Conservation (phyloP, 64 coral and sea anemone genomes). For the Montipora foliosa region DNA sequence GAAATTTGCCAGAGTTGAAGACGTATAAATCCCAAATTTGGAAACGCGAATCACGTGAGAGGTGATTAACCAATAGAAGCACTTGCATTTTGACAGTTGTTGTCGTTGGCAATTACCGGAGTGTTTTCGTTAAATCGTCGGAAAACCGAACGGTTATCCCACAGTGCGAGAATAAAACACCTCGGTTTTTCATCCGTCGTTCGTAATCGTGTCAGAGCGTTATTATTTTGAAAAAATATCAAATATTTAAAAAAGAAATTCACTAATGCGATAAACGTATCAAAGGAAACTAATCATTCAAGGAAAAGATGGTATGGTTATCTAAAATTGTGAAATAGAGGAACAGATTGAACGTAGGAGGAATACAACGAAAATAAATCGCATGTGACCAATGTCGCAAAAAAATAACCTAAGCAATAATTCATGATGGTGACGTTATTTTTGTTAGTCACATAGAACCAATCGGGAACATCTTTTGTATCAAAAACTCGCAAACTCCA, state of each 20-base stretch:
- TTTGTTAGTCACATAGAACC: not conserved
- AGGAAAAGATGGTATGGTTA: no score
- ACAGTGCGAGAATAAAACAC: no score
- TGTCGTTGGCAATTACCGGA: slow-evolving; percentile 11
- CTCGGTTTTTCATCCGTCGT: no score
- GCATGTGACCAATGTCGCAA: not conserved
- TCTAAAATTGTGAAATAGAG: no score
- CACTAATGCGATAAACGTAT: no score
- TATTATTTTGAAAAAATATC: no score
- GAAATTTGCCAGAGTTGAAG: slow-evolving; percentile 16
- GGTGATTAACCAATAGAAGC: not conserved
- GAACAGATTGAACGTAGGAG: no score
- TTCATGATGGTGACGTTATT: not conserved
- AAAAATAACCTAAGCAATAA: not conserved
- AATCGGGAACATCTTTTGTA: not conserved
- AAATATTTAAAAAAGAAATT: no score
- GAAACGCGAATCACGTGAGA: not conserved
- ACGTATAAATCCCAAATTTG: slow-evolving; percentile 34
- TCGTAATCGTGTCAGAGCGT: no score
- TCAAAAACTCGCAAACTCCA: no score
- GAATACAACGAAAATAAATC: no score
- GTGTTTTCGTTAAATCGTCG: not conserved
- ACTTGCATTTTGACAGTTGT: not conserved
- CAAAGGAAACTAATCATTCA: no score
- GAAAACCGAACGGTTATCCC: not conserved